Base-by-base conservation (phyloP, 2,797 vertebrate species). In the Vireo griseus region DNA sequence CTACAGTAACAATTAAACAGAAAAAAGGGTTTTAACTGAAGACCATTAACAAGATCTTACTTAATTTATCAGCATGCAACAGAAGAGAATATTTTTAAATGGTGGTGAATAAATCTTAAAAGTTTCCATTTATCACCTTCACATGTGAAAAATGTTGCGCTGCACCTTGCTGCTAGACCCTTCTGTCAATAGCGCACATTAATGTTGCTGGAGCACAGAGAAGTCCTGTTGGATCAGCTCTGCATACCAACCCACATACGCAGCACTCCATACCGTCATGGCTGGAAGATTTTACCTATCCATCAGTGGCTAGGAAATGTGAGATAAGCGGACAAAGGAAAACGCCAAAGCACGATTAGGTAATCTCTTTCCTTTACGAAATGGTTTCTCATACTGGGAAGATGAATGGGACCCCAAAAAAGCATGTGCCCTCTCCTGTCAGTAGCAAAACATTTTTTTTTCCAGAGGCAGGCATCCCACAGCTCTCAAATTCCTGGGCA, bases 291-390 rank as follows among this genome's bases (percentile, higher is more conserved):
- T 88, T 58, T 37, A 37, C 85, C 80, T 88, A 86, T 91, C 94
- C 94, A 65, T 92, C 95, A 95, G 20, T 88, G 91, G 54, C 72
- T 50, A 77, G 52, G 54, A 92, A 95, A 86, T 24, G n/a, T 4
- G 45, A 92, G 96, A 96, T 92, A 94, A 96, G 65, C 1, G 9
- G 68, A 88, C 87, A 88, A 92, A 96, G 42, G 65, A 91, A 96
- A 96, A 88, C 0, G 11, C 81, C 89, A 89, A 66, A 92, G 71
- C 8, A 1, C 0, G 1, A 90, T 96, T 95, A 91, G 57, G 91
- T 93, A 94, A 96, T 82, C 78, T 74, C 81, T 92, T 88, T 73
- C 92, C 84, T 94, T 94, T 86, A 80, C 3, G 2, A 88, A 91
- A 90, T 3, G 31, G 42, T 90, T 94, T 92, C 91, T 91, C 4